A percentile compares a stretch with the other conserved stretches of the same genome.
Evolutionary conservation across 2,113 vertebrate species (phyloP).

Genomic region (Xiphias gladius): DNA sequence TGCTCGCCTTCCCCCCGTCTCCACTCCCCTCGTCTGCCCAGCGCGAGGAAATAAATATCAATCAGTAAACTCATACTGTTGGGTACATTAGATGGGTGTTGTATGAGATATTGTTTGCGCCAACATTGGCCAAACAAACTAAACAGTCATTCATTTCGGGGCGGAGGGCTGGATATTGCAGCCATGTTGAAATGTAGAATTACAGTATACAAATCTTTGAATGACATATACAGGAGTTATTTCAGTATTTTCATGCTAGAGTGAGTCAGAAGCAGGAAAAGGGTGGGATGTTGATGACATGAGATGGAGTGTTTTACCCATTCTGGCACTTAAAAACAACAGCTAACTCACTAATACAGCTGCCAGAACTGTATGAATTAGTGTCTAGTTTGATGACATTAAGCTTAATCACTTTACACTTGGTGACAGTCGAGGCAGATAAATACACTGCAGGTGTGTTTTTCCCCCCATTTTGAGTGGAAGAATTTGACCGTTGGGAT

Average conservation of each 20-base stretch:
- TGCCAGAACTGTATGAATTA: neutral
- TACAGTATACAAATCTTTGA: neutral
- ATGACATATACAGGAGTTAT: conserved; percentile 3
- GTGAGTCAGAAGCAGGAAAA: conserved; percentile 25
- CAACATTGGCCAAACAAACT: conserved; percentile 53
- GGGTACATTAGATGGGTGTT: conserved; percentile 11
- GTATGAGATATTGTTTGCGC: conserved; percentile 38
- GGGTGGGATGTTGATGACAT: conserved; percentile 8
- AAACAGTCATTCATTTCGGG: conserved; percentile 31
- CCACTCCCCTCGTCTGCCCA: conserved; percentile 27
- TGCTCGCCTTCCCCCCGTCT: conserved; percentile 24
- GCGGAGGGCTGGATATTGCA: neutral
- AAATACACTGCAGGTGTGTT: neutral
- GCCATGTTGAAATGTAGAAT: conserved; percentile 48
- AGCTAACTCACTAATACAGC: conserved; percentile 1
- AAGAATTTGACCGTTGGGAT: neutral
- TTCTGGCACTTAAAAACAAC: neutral
- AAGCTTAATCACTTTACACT: conserved; percentile 1
- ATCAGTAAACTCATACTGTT: conserved; percentile 27
- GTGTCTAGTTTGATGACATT: neutral
- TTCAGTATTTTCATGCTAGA: conserved; percentile 24
- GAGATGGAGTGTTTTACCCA: conserved; percentile 5
- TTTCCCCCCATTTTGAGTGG: neutral
- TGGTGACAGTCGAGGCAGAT: neutral
- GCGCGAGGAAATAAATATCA: conserved; percentile 52